A percentile compares a stretch with the other conserved stretches of the same genome.
phyloP scores from a whole-genome alignment of 2,888 invertebrate genomes.

The Schizaphis graminum region DNA sequence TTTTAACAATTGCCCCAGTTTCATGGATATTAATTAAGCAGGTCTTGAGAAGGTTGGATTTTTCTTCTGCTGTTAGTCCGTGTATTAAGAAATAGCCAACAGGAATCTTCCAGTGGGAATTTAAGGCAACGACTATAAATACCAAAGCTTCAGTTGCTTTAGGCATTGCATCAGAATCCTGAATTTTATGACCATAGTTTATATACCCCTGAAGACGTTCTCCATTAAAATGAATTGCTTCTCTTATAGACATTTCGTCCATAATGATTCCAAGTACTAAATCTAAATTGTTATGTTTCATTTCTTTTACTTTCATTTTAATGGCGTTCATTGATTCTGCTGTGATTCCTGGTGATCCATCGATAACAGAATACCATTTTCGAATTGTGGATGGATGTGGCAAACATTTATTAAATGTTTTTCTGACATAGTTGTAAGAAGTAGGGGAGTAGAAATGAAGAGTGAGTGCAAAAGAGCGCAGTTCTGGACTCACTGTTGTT shows the following conservation, averaged over 20 bases:
- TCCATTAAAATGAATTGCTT: conserved; percentile 27
- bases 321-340: conserved; percentile 37
- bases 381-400: conserved; percentile 19
- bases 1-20: conserved; percentile 39
- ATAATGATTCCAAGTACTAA: conserved; percentile 23
- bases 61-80: conserved; percentile 18
- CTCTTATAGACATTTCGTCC: conserved; percentile 44
- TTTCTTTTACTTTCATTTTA: background rate
- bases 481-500: background rate
- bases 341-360: conserved; percentile 14
- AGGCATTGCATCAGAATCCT: background rate
- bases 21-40: conserved; percentile 50
- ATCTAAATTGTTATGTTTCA: background rate
- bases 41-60: background rate
- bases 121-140: conserved; percentile 60
- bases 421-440: conserved; percentile 8
- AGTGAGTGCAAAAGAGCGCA: conserved; percentile 25
- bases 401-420: conserved; percentile 38
- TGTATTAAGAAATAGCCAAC: conserved; percentile 63
- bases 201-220: conserved; percentile 23
- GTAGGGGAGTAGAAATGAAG: conserved; percentile 17
- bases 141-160: conserved; percentile 56
- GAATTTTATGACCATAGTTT: conserved; percentile 13
- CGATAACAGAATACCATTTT: conserved; percentile 6
- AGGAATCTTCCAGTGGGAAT: conserved; percentile 66